Evolutionary conservation across 2,113 vertebrate genomes (phyloP).

Genomic region (Zapus hudsonius): DNA sequence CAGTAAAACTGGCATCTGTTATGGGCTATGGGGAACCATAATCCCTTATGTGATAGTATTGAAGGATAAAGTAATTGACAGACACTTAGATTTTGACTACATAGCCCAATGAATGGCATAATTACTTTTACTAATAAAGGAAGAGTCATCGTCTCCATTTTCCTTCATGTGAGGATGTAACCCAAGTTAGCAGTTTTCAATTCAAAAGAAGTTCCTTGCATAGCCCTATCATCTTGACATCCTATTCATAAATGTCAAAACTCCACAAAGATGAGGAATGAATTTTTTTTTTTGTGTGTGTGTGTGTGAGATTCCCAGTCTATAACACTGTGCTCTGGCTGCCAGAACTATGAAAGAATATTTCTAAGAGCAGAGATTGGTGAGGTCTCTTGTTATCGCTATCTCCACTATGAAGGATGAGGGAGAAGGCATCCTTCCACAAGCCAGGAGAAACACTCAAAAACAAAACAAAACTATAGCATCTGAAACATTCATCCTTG

Average conservation of each 20-base stretch:
- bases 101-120: not conserved
- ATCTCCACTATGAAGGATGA: not conserved
- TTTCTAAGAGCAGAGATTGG: not conserved
- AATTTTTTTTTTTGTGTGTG: not conserved
- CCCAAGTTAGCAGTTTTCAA: not conserved
- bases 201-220: not conserved
- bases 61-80: not conserved
- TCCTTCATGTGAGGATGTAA: not conserved
- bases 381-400: not conserved
- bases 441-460: not conserved
- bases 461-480: too few species aligned
- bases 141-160: too few species aligned
- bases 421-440: not conserved
- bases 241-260: too few species aligned
- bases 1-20: not conserved
- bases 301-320: too few species aligned
- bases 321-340: not conserved
- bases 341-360: too few species aligned
- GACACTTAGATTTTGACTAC: not conserved
- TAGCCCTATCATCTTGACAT: too few species aligned
- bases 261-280: not conserved
- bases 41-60: not conserved
- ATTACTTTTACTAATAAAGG: not conserved
- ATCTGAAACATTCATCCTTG: too few species aligned
- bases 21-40: not conserved